A percentile compares a stretch with the other conserved stretches of the same genome.
These are phyloP conservation scores for Tenthredo distinguenda DNA, from an alignment of 2,888 invertebrate genomes.

Conservation along the genomic window DNA sequence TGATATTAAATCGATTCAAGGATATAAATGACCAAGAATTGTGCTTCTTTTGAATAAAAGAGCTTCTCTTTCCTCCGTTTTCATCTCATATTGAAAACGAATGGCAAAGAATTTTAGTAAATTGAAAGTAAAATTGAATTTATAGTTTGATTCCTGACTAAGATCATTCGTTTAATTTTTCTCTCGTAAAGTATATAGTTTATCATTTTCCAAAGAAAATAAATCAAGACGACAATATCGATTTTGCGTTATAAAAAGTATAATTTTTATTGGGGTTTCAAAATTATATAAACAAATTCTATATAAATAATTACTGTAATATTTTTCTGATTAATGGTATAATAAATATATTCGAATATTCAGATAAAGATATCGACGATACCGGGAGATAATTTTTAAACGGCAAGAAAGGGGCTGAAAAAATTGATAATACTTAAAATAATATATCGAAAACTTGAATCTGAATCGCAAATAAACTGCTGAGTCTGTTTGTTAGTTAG, in stretches of 20 bases:
- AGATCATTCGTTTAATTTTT: not conserved
- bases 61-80: slow-evolving; percentile 4
- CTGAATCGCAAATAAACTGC: not conserved
- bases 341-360: not conserved
- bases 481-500: not conserved
- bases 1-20: not conserved
- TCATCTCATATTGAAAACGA: not conserved
- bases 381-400: not conserved
- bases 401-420: not conserved
- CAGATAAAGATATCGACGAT: not conserved
- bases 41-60: not conserved
- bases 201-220: not conserved
- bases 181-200: not conserved
- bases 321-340: not conserved
- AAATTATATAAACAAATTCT: not conserved
- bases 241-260: not conserved
- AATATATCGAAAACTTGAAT: not conserved
- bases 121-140: not conserved
- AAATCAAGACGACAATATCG: not conserved
- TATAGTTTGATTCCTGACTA: not conserved
- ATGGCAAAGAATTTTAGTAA: not conserved
- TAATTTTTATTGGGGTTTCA: not conserved
- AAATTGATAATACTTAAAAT: not conserved
- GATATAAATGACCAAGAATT: too few relatives aligned
- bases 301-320: not conserved